Evolutionary conservation across 2,888 invertebrate genomes (phyloP), one percentile per base, ranked within the genome.

Genomic region (Idaea straminata): DNA sequence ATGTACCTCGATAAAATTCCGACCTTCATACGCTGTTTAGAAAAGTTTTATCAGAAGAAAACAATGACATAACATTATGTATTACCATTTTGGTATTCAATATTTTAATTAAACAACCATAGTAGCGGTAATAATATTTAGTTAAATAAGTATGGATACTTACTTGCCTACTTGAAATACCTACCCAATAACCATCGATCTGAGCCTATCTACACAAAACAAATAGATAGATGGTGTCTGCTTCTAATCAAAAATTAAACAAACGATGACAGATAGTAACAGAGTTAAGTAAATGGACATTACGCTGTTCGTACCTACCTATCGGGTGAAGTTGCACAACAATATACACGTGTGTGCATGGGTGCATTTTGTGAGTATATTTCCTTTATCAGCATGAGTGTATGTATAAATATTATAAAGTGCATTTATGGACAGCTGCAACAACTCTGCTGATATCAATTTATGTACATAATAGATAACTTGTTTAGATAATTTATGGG

Each of bases 251-350:
- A 47, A 47, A 47, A 47, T 47, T 47, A 47, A 47, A 47, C 47
- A 47, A 47, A 47, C 47, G 6, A 47, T 47, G 47, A 47, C 47
- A 47, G 47, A 47, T 47, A 47, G 47, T 47, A 13, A 47, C 47
- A 47, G 47, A 10, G 36, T 36, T 7, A 36, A 47, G 15, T 36
- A 36, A 36, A 36, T 47, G 47, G 47, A 13, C 47, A 47, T 47
- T 47, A 47, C 47, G 13, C 47, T 47, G 47, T 47, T 47, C 13
- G 47, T 47, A 47, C 2, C 47, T 13, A 13, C 10, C 5, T 34
- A 35, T 59, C 5, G 34, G 97, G 96, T 84, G 98, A 97, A 36
- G 36, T 61, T 36, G 13, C 47, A 98, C 97, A 72, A 98, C 95
- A 10, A 47, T 47, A 10, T 47, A 47, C 6, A 47, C 4, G 10